Base-by-base conservation (phyloP, 37 sponge, comb jelly and placozoan species). In the Geodia barretti region DNA sequence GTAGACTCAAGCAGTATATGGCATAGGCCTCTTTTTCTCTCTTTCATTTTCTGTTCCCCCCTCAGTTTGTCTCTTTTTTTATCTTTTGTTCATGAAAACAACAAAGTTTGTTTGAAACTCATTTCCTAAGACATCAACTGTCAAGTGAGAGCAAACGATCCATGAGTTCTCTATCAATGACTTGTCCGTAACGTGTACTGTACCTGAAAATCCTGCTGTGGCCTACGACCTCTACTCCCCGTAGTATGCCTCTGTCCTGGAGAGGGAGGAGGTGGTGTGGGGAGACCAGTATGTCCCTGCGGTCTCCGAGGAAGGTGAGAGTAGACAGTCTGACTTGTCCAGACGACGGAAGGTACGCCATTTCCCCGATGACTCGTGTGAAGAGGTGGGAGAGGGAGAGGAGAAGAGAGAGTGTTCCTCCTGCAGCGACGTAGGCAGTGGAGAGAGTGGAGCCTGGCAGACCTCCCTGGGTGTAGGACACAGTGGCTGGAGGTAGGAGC, bases 261-360 rank as follows among this genome's bases (percentile, higher is more conserved):
- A 73, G 77, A 0, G 86, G 90, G 2, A 92, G 62, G 25, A 92
- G 64, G 23, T 58, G 26, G 0, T 72, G 30, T 1, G 37, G 41
- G 17, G 38, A 17, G 39, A 78, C 39, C 9, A 59, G 20, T 3
- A 42, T 0, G n/a, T 91, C 62, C 39, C 65, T 75, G 4, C 94
- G 39, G 4, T 72, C 40, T 30, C 94, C 92, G 76, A 91, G 68
- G 60, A 93, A 93, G 28, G 72, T 86, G 39, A 93, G 75, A 25
- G 92, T 90, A 9, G 94, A 89, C 14, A 93, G 29, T 23, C 39
- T 34, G 2, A 93, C 29, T 19, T 34, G 3, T 1, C 72, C 32
- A 19, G 38, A 34, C 1, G 0, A 1, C 0, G 36, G 17, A 25
- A 26, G 23, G 32, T 68, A 83, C 8, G 64, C 63, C 54, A 93